A percentile compares a stretch with the other conserved stretches of the same genome.
phyloP scores from a whole-genome alignment of 2,113 vertebrate genomes.

The Panthera tigris region DNA sequence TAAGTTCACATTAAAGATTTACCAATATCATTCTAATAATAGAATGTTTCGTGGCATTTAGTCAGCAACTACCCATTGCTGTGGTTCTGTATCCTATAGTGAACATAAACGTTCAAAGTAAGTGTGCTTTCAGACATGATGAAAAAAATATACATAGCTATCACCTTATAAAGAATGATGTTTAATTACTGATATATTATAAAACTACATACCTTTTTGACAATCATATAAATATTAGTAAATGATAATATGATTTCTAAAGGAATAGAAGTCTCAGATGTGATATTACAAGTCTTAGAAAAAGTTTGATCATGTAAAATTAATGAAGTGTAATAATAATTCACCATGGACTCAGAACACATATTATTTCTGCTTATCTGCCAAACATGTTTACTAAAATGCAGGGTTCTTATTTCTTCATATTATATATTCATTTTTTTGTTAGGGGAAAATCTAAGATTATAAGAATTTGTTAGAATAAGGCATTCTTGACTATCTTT shows the following conservation, averaged over 20 bases:
- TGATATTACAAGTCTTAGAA: not conserved
- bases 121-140: not conserved
- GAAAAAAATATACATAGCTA: not conserved
- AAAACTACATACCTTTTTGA: not conserved
- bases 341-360: not conserved
- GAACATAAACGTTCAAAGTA: not conserved
- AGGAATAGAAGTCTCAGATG: not conserved
- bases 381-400: not conserved
- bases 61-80: not conserved
- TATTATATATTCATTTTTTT: not conserved
- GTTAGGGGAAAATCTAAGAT: not conserved
- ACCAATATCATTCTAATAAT: slow-evolving; percentile 65
- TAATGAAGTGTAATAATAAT: not conserved
- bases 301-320: not conserved
- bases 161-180: not conserved
- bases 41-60: slow-evolving; percentile 56
- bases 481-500: not conserved
- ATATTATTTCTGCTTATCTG: not conserved
- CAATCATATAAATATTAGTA: not conserved
- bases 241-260: not conserved
- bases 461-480: slow-evolving; percentile 34
- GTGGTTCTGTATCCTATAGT: not conserved
- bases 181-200: not conserved
- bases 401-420: not conserved
- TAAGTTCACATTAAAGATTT: slow-evolving; percentile 74